Base-by-base conservation (phyloP, 2,888 invertebrate genomes). In the Mimachlamys varia region DNA sequence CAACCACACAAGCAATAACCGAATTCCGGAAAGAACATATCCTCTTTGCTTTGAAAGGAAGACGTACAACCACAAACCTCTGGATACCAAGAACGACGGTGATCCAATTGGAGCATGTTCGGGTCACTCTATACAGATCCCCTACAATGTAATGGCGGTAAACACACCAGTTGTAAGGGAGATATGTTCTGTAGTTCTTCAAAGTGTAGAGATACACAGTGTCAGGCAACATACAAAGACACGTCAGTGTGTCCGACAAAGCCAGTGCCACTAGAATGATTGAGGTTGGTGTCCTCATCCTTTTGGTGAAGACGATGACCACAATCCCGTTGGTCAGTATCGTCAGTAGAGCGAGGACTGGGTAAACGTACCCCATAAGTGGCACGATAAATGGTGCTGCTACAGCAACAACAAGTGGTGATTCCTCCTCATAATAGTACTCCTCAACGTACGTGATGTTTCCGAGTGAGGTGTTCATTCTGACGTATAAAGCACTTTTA, bases 261-360 rank as follows among this genome's bases (percentile, higher is more conserved):
- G 90, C 89, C 15, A 90, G 89, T 44, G 88, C 90, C 15, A 87
- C 50, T n/a, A 90, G 87, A 4, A 90, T 87, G 33, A 89, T 89
- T 7, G 90, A 90, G 37, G 90, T 90, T 7, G 90, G 90, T 50
- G 90, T 90, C 27, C 88, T 49, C n/a, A 90, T 90, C 62, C 38
- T 62, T 22, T 55, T 89, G n/a, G 88, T 62, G n/a, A 90, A 90
- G 12, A 90, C 89, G 7, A 38, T 53, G 53, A 90, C 87, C 50
- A 90, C 90, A n/a, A 90, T 33, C 33, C 33, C 87, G 27, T 90
- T 90, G 4, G 88, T 89, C n/a, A 90, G 50, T 33, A 90, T 89
- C 0, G 90, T 90, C 7, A 87, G 17, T 17, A 90, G 27, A 10
- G 87, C 89, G 17, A 90, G 87, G 37, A 88, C 87, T 10, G 89